Evolutionary conservation across 2,888 invertebrate genomes (phyloP).

Genomic region (Idaea aversata): DNA sequence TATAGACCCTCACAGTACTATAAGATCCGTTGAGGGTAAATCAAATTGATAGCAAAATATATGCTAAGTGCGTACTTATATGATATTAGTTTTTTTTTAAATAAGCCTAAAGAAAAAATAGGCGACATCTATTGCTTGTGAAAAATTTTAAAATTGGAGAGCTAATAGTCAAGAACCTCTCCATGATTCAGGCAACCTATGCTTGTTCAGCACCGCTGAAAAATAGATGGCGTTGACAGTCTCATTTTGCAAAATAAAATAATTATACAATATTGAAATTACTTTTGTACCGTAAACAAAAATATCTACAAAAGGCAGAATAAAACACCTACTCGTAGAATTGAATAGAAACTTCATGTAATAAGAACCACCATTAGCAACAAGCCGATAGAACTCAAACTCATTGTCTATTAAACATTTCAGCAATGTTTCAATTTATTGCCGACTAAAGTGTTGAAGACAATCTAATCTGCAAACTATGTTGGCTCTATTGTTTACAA

Average conservation of each 20-base stretch:
- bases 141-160: background rate
- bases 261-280: no score
- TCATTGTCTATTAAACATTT: conserved; percentile 41
- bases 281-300: conserved; percentile 7
- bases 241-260: background rate
- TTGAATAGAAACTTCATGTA: background rate
- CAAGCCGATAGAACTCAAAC: background rate
- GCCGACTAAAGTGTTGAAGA: conserved; percentile 37
- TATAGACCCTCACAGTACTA: no score
- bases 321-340: no score
- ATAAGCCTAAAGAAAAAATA: no score
- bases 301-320: conserved; percentile 22
- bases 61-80: no score
- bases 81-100: no score
- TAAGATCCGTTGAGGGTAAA: no score
- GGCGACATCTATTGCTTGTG: background rate
- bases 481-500: conserved; percentile 15
- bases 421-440: conserved; percentile 44
- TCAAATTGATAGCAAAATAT: no score
- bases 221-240: background rate
- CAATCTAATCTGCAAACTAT: conserved; percentile 39
- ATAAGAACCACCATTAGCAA: background rate
- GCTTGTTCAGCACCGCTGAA: background rate
- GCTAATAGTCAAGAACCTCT: background rate
- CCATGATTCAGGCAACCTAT: background rate